phyloP scores from a whole-genome alignment of 35 echinoderm and acorn worm genomes.

The Anneissia japonica region DNA sequence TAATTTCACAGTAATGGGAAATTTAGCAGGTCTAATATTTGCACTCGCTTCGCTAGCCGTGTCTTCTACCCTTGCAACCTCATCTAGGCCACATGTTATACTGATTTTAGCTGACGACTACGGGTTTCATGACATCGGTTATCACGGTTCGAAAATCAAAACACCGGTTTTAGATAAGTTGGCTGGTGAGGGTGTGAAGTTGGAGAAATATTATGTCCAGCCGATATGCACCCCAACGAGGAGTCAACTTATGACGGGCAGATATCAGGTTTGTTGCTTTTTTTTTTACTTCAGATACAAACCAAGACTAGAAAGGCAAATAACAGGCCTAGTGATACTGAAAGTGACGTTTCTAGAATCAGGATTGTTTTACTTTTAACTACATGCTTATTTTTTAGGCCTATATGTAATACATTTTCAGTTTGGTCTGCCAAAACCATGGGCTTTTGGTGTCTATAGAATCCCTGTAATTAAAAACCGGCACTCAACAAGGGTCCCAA shows the following conservation, averaged over 20 bases:
- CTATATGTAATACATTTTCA: no score
- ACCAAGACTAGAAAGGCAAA: no score
- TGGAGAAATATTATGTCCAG: slow-evolving; percentile 24
- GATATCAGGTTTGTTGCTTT: slow-evolving; percentile 27
- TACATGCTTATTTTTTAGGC: no score
- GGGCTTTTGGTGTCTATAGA: no score
- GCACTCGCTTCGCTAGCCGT: neutral
- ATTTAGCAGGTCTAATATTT: neutral
- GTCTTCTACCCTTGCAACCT: neutral
- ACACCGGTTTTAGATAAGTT: neutral
- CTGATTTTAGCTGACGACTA: slow-evolving; percentile 11
- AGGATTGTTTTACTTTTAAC: no score
- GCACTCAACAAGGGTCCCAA: no score
- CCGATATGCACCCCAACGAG: slow-evolving; percentile 7
- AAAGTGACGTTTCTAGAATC: no score
- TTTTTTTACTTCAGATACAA: no score
- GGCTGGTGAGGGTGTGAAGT: slow-evolving; percentile 4
- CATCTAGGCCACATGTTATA: slow-evolving; percentile 4
- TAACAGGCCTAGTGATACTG: no score
- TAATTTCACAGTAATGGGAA: no score
- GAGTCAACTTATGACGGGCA: neutral
- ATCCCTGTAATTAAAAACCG: no score
- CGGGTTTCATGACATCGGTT: slow-evolving; percentile 24
- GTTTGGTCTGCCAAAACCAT: no score
- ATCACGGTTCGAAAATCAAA: slow-evolving; percentile 9